Base-by-base conservation (phyloP, 2,888 invertebrate genomes). In the Ophonus ardosiacus region DNA sequence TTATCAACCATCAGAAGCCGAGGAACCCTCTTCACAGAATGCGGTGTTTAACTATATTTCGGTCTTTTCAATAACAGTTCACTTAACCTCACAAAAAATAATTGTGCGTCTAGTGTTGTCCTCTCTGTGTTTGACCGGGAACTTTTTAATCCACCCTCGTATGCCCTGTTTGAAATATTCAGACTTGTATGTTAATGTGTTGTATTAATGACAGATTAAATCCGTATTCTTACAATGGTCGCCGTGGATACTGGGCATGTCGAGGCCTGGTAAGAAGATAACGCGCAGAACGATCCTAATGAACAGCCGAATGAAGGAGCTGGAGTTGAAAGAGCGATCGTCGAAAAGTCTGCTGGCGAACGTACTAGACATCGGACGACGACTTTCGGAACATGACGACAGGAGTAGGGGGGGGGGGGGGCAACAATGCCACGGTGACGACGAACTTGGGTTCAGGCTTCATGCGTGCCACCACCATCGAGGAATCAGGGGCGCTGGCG, bases 181-280 rank as follows among this genome's bases (percentile, higher is more conserved):
- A 31, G 31, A 43, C n/a, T 43, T 63, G 21, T 38, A 78, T 10
- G 4, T n/a, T 18, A 15, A n/a, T 31, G 57, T 59, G 24, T 59
- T 24, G n/a, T 21, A 7, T 61, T 76, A 51, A 7, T 59, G 1
- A 31, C 7, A 80, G 99, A 97, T 98, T 90, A 97, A 97, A 92
- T 95, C 96, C 89, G 95, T 98, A 89, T 97, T 99, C 92, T 95
- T 99, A 88, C 97, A 98, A 93, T 99, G 99, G 98, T 93, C 99
- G 90, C 99, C 99, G 86, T 98, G 98, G 97, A 94, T 98, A 87
- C 93, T 99, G 90, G 94, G 98, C 86, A 99, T 99, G 98, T 95
- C 96, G 90, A 95, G 99, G 90, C 99, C 99, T 63, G 98, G 98
- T 81, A 97, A 97, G 93, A 97, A 98, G 92, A 97, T 98, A 89